Percentiles rank a stretch among this genome's conserved stretches.
phyloP scores from a whole-genome alignment of 2,113 vertebrate species.

The Apteryx mantelli region DNA sequence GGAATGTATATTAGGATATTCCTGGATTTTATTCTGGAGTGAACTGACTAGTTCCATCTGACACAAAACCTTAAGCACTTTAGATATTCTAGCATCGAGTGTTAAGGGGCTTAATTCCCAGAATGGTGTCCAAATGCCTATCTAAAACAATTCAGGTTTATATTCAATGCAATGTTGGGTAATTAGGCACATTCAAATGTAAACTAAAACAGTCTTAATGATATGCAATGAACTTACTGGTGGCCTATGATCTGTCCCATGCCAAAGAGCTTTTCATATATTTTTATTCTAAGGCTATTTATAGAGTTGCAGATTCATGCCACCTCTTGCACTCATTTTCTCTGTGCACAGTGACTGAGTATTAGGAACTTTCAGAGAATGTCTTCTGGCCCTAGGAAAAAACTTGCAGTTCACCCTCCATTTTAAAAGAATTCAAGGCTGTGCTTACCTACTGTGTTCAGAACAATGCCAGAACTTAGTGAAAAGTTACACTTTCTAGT shows the following conservation, averaged over 20 bases:
- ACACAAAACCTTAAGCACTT: no score
- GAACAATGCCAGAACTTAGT: not conserved
- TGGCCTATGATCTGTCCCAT: not conserved
- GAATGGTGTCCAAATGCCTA: not conserved
- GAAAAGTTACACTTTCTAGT: not conserved
- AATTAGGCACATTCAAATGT: not conserved
- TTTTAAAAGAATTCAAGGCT: not conserved
- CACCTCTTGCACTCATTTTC: not conserved
- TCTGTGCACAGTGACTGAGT: not conserved
- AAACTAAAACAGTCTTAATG: not conserved
- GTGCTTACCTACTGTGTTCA: not conserved
- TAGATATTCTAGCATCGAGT: no score
- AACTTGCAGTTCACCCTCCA: accelerated
- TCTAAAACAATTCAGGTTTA: not conserved
- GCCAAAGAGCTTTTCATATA: not conserved
- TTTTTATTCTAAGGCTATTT: not conserved
- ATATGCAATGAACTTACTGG: not conserved
- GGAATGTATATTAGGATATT: not conserved
- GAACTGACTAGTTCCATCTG: not conserved
- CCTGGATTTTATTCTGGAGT: not conserved
- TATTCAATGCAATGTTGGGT: not conserved
- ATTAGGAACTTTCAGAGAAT: not conserved
- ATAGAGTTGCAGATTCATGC: not conserved
- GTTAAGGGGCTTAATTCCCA: not conserved
- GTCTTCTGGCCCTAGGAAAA: not conserved